A percentile compares a stretch with the other conserved stretches of the same genome.
These are phyloP conservation scores for Panthera uncia DNA, from an alignment of 2,113 vertebrate species.

Conservation along the genomic window DNA sequence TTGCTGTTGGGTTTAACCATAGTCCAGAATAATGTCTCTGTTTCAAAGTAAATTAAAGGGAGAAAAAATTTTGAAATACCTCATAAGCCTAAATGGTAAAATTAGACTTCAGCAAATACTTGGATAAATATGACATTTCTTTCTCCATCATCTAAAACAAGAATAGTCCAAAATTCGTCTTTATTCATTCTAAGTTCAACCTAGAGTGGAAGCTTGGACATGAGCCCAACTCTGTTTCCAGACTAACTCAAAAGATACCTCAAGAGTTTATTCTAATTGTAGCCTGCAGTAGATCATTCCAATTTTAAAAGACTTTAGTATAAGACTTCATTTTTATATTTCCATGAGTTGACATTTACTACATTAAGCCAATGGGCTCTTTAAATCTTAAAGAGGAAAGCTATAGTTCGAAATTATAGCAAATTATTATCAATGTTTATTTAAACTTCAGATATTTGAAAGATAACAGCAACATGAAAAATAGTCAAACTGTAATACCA, in stretches of 20 bases:
- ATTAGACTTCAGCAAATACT: background rate
- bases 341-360: background rate
- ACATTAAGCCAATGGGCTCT: background rate
- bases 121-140: background rate
- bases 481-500: conserved; percentile 67
- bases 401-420: background rate
- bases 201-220: background rate
- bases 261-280: background rate
- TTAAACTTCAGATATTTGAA: conserved; percentile 64
- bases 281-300: background rate
- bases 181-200: background rate
- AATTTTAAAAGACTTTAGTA: background rate
- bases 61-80: background rate
- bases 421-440: conserved; percentile 53
- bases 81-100: background rate
- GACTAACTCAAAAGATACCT: background rate
- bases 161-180: background rate
- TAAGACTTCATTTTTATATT: conserved; percentile 24
- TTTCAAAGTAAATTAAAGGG: background rate
- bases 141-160: background rate
- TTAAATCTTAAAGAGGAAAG: background rate
- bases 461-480: conserved; percentile 64
- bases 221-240: background rate
- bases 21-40: background rate
- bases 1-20: background rate